Conservation (phyloP, 2,888 invertebrate species). For the Tenthredo mesomela region DNA sequence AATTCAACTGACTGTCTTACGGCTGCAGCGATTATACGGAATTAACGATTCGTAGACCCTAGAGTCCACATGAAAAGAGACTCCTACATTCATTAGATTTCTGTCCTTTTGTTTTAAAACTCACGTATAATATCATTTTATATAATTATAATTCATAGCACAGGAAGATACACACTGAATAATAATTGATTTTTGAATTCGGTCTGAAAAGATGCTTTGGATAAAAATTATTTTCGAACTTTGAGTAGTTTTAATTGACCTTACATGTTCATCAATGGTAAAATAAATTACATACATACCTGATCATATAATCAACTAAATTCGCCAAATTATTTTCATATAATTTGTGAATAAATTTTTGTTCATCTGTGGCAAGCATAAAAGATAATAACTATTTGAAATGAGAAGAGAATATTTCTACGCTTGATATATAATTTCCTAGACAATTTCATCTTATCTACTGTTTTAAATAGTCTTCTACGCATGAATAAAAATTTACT, state of each 20-base stretch:
- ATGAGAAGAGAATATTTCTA: neutral
- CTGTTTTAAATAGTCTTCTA: neutral
- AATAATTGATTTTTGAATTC: neutral
- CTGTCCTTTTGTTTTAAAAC: neutral
- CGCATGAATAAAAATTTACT: neutral
- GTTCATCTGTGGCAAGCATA: no score
- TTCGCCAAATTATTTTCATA: neutral
- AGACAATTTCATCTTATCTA: neutral
- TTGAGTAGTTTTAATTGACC: no score
- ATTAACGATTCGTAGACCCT: neutral
- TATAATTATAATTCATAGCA: neutral
- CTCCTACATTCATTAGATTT: no score
- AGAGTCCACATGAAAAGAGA: neutral
- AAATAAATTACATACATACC: no score
- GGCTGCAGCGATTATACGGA: neutral
- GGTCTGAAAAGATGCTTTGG: neutral
- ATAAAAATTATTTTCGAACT: neutral
- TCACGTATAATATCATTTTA: neutral
- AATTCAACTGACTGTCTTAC: neutral
- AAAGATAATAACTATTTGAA: neutral
- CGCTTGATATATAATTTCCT: no score
- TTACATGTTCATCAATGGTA: no score
- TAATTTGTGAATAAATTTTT: no score
- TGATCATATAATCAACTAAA: neutral
- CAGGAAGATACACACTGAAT: neutral